Percentiles rank a stretch among this genome's conserved stretches.
Conservation (phyloP, 1,140 invertebrate genomes). For the Scaptomyza pallida region DNA sequence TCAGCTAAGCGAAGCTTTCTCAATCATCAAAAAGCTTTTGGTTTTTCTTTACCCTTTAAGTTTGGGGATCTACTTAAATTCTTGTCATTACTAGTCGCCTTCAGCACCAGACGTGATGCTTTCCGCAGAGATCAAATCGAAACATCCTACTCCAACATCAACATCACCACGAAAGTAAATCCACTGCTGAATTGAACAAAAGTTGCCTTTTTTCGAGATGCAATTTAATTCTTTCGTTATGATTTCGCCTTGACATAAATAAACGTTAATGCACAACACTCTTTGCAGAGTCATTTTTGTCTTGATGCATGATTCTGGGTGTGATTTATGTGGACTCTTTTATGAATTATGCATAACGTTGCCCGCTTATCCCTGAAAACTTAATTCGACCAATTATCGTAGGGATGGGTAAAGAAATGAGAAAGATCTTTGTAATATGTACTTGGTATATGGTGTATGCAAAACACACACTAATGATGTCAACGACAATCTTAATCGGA, state of each 20-base stretch:
- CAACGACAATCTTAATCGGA: constrained; percentile 7
- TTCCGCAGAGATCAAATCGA: too few species aligned
- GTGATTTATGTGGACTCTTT: constrained; percentile 60
- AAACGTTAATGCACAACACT: not conserved
- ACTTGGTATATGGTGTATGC: too few species aligned
- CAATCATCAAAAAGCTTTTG: too few species aligned
- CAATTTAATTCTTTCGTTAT: constrained; percentile 3
- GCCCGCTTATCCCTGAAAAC: constrained; percentile 19
- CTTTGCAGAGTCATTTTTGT: constrained; percentile 10
- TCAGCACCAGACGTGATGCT: too few species aligned
- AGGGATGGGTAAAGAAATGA: not conserved
- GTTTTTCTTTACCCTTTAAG: too few species aligned
- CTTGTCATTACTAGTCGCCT: too few species aligned
- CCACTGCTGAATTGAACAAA: not conserved
- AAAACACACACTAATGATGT: not conserved
- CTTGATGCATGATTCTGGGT: constrained; percentile 37
- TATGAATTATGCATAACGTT: constrained; percentile 70
- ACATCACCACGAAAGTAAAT: too few species aligned
- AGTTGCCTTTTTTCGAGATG: not conserved
- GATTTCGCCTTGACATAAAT: constrained; percentile 43
- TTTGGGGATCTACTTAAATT: too few species aligned
- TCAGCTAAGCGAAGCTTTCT: too few species aligned
- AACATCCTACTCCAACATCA: too few species aligned
- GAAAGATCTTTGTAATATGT: not conserved
- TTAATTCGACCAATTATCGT: constrained; percentile 59